Evolutionary conservation across 2,888 invertebrate genomes (phyloP), one percentile per base, ranked within the genome.

Genomic region (Catocala fraxini): DNA sequence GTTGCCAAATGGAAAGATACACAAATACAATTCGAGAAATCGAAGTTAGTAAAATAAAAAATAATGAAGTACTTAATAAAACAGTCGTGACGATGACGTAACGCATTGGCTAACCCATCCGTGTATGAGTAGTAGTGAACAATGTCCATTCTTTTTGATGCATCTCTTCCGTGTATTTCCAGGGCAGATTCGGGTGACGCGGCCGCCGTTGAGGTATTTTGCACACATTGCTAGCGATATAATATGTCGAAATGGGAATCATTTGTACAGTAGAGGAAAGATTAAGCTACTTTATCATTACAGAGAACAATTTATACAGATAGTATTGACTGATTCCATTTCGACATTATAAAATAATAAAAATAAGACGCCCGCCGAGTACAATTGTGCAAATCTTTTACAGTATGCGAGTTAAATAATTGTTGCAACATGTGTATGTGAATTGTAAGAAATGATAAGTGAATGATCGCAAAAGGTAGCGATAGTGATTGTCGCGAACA

Each of bases 151-250:
- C 58, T 51, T 61, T 65, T 52, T 45, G 64, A 59, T 55, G 63
- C 61, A 51, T 67, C 77, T 78, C 35, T 39, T 39, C 77, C 71
- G 63, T 76, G 64, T 77, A 81, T 83, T 86, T 90, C 89, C 88
- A 83, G 82, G 78, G 82, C 62, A 71, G 90, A 90, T 92, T 93
- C 92, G 93, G 92, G 93, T 91, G 90, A 89, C 88, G 79, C 85
- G 84, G 73, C 77, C 88, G 85, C 82, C 84, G 83, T 71, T 75
- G 84, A 86, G 89, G 87, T 87, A 83, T 85, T 89, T 92, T 92
- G 93, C 93, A 93, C 93, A 93, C 93, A 93, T 92, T 91, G 92
- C 92, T 92, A 91, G 90, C 87, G 88, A 89, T 91, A 89, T 77
- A 82, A 77, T 77, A 84, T 89, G 88, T 83, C 89, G 87, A 86